These are phyloP conservation scores for Druon quercuslanigerum DNA, from an alignment of 1,140 invertebrate species.

Conservation along the genomic window DNA sequence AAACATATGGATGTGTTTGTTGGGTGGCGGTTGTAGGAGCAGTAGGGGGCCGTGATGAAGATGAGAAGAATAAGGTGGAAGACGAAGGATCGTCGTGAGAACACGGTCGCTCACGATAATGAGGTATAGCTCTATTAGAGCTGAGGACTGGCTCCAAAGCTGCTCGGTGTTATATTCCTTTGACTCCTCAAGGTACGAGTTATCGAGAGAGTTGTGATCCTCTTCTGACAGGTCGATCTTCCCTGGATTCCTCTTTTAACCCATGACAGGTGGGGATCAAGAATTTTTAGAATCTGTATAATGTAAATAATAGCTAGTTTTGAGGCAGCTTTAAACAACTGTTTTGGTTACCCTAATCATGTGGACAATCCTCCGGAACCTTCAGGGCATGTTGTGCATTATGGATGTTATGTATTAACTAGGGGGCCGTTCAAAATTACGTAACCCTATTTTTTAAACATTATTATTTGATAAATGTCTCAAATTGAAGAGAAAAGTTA, in stretches of 20 bases:
- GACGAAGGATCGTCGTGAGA: constrained; percentile 59
- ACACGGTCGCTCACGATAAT: constrained; percentile 61
- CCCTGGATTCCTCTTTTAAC: constrained; percentile 10
- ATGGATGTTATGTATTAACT: too few relatives aligned
- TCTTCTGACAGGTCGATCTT: constrained; percentile 34
- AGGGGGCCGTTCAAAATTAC: too few relatives aligned
- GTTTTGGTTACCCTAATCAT: too few relatives aligned
- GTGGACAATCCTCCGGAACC: too few relatives aligned
- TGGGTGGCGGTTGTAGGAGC: constrained; percentile 25
- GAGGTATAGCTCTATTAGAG: constrained; percentile 64
- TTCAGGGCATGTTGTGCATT: too few relatives aligned
- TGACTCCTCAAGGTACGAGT: constrained; percentile 42
- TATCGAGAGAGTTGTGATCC: constrained; percentile 22
- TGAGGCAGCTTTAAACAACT: too few relatives aligned
- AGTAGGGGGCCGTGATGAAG: constrained; percentile 29
- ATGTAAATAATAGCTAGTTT: too few relatives aligned
- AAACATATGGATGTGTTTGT: neutral
- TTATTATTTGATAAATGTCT: too few relatives aligned
- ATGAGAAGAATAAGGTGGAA: constrained; percentile 39
- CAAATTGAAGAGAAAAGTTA: too few relatives aligned
- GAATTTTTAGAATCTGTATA: neutral
- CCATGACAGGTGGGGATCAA: neutral
- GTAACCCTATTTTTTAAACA: too few relatives aligned
- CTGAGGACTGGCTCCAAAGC: constrained; percentile 35
- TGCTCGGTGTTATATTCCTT: constrained; percentile 42